Percentiles rank a stretch among this genome's conserved stretches.
phyloP scores from a whole-genome alignment of 1,140 invertebrate species.

The Drosophila grimshawi region DNA sequence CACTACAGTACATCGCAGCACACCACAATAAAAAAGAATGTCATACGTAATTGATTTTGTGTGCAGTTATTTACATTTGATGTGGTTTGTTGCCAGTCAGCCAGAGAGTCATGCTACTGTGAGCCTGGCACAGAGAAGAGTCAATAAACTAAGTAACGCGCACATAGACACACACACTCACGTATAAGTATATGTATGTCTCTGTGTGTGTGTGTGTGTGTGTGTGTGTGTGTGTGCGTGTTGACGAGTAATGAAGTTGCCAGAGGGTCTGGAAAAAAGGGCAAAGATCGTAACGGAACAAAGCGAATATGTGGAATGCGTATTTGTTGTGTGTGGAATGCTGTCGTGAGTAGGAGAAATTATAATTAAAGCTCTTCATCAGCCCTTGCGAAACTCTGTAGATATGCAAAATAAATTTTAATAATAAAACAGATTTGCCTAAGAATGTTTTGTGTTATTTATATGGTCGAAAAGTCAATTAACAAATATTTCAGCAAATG shows the following conservation, averaged over 20 bases:
- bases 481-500: constrained; percentile 26
- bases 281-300: constrained; percentile 51
- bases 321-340: constrained; percentile 29
- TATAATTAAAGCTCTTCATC: constrained; percentile 34
- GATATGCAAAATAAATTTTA: neutral
- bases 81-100: constrained; percentile 43
- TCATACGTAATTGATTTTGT: constrained; percentile 78
- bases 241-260: constrained; percentile 71
- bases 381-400: constrained; percentile 1
- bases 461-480: constrained; percentile 16
- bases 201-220: constrained; percentile 3
- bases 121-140: constrained; percentile 26
- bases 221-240: constrained; percentile 23
- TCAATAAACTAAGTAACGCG: constrained; percentile 44
- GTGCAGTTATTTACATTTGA: constrained; percentile 53
- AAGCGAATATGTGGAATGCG: constrained; percentile 44
- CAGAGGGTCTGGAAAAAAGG: constrained; percentile 48
- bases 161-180: constrained; percentile 13
- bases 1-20: neutral
- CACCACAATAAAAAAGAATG: constrained; percentile 37
- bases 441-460: constrained; percentile 30
- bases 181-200: neutral
- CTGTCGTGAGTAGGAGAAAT: constrained; percentile 24
- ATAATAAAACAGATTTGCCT: constrained; percentile 5
- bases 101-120: constrained; percentile 11